Base-by-base conservation (phyloP, 2,888 invertebrate genomes). In the Trimorus sp. region DNA sequence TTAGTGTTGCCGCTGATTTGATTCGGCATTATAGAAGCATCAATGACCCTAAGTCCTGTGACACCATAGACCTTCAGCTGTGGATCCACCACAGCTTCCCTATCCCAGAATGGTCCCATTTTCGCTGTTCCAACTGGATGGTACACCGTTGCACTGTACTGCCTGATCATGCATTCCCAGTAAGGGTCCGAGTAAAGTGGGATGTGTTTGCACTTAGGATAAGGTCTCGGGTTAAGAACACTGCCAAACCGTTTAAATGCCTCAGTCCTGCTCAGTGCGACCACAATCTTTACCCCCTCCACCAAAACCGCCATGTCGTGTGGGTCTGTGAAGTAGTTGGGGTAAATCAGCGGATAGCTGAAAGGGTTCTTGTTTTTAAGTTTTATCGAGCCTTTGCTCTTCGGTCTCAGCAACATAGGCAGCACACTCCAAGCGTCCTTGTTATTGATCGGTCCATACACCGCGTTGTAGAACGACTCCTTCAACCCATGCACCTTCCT, bases 51-150 rank as follows among this genome's bases (percentile, higher is more conserved):
- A 5, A 97, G 91, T 0, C 96, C 96, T 83, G 95, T 94, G 0
- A 97, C 93, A 0, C 97, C 97, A 86, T 97, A 96, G 0, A 97
- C 97, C 70, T 95, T 92, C 7, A 97, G 91, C 87, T 96, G 94
- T 1, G 95, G 94, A 90, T 97, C 97, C 0, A 97, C 97, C 0
- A 97, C 97, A 0, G 97, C 97, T 7, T 95, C 95, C 12, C 94
- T 93, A 88, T 97, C 97, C 96, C 96, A 96, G 85, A 95, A 95
- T 0, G 97, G 97, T 0, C 97, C 97, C 97, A 97, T 97, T 89
- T 97, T 97, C 56, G 96, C 96, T 0, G 97, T 97, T 0, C 97
- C 97, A 0, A 96, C 95, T 0, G 97, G 97, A 92, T 97, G 97
- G 88, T 97, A 97, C 65, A 97, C 96, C 0, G 97, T 97, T 7